These are phyloP conservation scores for Crypturellus tataupa DNA, from an alignment of 2,797 vertebrate genomes.

Conservation along the genomic window DNA sequence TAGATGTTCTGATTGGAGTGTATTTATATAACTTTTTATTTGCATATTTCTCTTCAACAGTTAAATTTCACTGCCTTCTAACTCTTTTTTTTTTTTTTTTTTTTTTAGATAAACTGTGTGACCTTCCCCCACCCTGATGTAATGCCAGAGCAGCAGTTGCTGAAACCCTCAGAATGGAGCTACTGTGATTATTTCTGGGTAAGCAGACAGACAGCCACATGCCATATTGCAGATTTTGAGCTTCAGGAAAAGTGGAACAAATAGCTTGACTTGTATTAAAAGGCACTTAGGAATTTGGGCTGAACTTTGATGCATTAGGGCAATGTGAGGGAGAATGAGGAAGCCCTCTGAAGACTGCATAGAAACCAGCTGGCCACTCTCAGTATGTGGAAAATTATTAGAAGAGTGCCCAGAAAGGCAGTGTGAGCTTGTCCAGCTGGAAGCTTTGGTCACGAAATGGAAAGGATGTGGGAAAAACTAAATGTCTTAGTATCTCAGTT, in stretches of 20 bases:
- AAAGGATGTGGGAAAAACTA: not conserved
- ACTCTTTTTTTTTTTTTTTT: not conserved
- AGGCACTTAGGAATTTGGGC: not conserved
- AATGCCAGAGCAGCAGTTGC: constrained; percentile 93
- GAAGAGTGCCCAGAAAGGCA: not conserved
- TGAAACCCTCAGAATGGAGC: constrained; percentile 97
- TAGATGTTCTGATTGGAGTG: not conserved
- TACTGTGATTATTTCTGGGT: constrained; percentile 99
- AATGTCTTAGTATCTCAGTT: not conserved
- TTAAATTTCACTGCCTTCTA: not conserved
- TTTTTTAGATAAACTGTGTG: constrained; percentile 91
- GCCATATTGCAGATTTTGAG: constrained; percentile 18
- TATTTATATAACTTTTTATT: not conserved
- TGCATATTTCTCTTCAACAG: constrained; percentile 21
- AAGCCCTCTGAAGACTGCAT: not conserved
- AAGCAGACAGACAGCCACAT: constrained; percentile 77
- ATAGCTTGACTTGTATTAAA: constrained; percentile 1
- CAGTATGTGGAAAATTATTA: not conserved
- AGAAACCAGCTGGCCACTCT: not conserved
- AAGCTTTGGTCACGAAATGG: not conserved
- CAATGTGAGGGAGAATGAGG: not conserved
- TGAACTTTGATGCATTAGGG: not conserved
- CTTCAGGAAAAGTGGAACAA: not conserved
- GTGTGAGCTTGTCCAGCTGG: not conserved
- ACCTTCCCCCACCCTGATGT: constrained; percentile 92